Evolutionary conservation across 2,888 invertebrate species (phyloP), one percentile per base, ranked within the genome.

Genomic region (Drosophila algonquin): DNA sequence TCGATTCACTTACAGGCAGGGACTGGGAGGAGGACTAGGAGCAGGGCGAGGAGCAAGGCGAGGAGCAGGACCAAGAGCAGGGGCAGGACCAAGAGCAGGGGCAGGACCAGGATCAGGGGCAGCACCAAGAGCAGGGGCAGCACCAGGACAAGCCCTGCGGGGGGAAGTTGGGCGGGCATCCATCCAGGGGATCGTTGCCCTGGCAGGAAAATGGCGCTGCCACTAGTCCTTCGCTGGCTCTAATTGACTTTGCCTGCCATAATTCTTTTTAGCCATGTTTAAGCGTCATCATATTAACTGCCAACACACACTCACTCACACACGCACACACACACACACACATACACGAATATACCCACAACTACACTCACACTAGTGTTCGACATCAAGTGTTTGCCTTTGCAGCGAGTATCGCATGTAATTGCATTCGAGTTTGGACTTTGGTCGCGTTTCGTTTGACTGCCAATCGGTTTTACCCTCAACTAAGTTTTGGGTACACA

Each of bases 231-330:
- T 24, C 24, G 24, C 24, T 48, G 40, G 67, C 54, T 79, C 83
- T 89, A 86, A 86, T 86, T 86, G 86, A 86, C 89, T 89, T 89
- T 77, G 73, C 68, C 63, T 62, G 72, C 68, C 85, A 76, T 80
- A 82, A 85, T 89, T 75, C 80, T 72, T 89, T 87, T 82, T 76
- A 79, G 80, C 87, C 86, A 75, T 79, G 87, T 73, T 78, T 77
- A 78, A 81, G 89, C 83, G 74, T 78, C 87, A 78, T 87, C 78
- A 81, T 85, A 89, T 85, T 89, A 85, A 82, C 85, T 60, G 71
- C 46, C 69, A 53, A 71, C 56, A 57, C 45, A 35, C 55, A 40
- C 58, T 63, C 44, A 48, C 35, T 55, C 35, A 40, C 58, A 64
- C 35, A 61, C 56, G 32, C 24, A 14, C 54, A 51, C 52, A 32